A percentile compares a stretch with the other conserved stretches of the same genome.
phyloP scores from a whole-genome alignment of 2,888 invertebrate genomes.

The Petrolisthes manimaculis region DNA sequence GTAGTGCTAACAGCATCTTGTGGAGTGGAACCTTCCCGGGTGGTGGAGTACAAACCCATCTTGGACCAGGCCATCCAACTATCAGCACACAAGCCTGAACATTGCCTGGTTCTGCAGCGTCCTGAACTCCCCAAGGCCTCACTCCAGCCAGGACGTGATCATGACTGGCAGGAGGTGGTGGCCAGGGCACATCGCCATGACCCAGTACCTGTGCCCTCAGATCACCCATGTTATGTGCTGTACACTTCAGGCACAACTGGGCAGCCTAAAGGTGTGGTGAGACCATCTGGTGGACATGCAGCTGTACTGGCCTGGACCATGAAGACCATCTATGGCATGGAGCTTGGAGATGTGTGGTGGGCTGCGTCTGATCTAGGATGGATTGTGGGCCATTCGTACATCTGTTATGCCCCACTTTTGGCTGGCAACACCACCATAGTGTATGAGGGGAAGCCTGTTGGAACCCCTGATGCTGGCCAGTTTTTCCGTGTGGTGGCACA shows the following conservation, averaged over 20 bases:
- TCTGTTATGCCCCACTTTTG: constrained; percentile 71
- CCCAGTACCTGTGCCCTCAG: constrained; percentile 75
- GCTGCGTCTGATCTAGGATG: constrained; percentile 77
- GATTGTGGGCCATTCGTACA: constrained; percentile 72
- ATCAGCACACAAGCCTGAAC: constrained; percentile 77
- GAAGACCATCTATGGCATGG: constrained; percentile 84
- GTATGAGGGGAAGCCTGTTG: constrained; percentile 94
- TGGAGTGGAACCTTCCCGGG: constrained; percentile 82
- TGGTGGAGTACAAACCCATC: constrained; percentile 80
- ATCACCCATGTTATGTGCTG: constrained; percentile 89
- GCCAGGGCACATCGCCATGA: constrained; percentile 74
- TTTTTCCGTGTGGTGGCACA: constrained; percentile 92
- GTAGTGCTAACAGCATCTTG: constrained; percentile 91
- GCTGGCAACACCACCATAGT: constrained; percentile 75
- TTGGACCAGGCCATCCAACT: constrained; percentile 84
- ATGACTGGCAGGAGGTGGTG: constrained; percentile 82
- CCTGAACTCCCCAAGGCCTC: constrained; percentile 77
- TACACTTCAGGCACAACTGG: constrained; percentile 76
- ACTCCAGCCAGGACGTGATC: constrained; percentile 78
- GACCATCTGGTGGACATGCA: constrained; percentile 90
- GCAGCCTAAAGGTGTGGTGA: constrained; percentile 83
- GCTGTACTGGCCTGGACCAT: constrained; percentile 88
- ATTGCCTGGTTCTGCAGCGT: constrained; percentile 87
- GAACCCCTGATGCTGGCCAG: constrained; percentile 92
- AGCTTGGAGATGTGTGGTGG: constrained; percentile 88